These are phyloP conservation scores for Campoplex capitator DNA, from an alignment of 2,888 invertebrate species.

Conservation along the genomic window DNA sequence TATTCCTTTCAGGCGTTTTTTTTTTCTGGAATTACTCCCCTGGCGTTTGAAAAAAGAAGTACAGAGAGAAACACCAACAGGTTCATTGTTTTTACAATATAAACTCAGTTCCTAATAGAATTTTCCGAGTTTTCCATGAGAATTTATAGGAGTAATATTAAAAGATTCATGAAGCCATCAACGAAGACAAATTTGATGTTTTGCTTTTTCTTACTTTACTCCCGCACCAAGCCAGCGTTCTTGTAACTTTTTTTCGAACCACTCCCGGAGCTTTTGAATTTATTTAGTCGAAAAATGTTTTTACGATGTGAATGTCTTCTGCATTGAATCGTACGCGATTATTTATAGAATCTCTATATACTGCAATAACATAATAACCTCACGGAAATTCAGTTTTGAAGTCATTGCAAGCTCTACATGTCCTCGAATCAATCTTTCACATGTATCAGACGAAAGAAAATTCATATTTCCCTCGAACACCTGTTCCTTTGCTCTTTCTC, in stretches of 20 bases:
- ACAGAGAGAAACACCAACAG: background rate
- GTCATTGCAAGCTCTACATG: background rate
- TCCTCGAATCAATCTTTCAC: background rate
- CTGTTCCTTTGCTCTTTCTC: constrained; percentile 1
- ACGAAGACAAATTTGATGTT: background rate
- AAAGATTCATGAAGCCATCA: background rate
- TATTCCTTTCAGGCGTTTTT: background rate
- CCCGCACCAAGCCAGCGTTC: background rate
- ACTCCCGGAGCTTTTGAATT: background rate
- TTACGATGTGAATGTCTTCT: background rate
- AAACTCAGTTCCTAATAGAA: background rate
- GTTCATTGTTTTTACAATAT: constrained; percentile 4
- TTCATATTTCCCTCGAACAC: background rate
- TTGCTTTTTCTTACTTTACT: background rate
- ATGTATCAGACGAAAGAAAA: background rate
- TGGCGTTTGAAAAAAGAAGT: background rate
- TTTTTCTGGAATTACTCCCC: background rate
- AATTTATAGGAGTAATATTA: background rate
- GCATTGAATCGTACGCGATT: too few relatives aligned
- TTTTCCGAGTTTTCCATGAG: background rate
- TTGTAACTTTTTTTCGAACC: background rate
- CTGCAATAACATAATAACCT: background rate
- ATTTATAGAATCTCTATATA: background rate
- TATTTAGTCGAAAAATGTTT: background rate
- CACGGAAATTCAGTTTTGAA: background rate